Percentiles rank a stretch among this genome's conserved stretches.
phyloP scores from a whole-genome alignment of 1,140 invertebrate genomes.

The Aradophagus sp. region DNA sequence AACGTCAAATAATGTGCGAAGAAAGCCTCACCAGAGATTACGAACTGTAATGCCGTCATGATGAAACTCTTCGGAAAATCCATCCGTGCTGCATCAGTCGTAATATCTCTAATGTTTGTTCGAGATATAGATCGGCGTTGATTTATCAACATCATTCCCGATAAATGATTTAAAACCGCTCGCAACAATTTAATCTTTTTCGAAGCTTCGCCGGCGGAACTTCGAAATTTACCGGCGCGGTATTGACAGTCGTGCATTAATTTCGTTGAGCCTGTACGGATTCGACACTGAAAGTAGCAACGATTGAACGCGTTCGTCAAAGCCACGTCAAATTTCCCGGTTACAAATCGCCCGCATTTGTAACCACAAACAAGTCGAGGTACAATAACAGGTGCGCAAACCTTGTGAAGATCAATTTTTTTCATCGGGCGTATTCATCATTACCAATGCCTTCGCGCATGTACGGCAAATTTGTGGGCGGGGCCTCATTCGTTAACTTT shows the following conservation, averaged over 20 bases:
- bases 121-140: neutral
- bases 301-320: conserved; percentile 20
- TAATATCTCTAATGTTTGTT: conserved; percentile 1
- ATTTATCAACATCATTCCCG: too few relatives aligned
- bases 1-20: neutral
- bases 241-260: conserved; percentile 7
- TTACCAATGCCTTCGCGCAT: conserved; percentile 22
- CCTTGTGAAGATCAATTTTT: conserved; percentile 24
- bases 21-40: neutral
- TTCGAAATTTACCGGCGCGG: neutral
- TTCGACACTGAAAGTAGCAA: conserved; percentile 3
- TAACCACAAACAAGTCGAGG: conserved; percentile 36
- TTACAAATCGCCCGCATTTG: conserved; percentile 39
- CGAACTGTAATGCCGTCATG: conserved; percentile 5
- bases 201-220: too few relatives aligned
- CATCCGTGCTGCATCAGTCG: neutral
- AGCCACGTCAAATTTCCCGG: conserved; percentile 9
- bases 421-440: conserved; percentile 22
- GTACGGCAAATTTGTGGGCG: conserved; percentile 35
- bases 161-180: too few relatives aligned
- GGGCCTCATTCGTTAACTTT: conserved; percentile 20
- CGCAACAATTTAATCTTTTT: too few relatives aligned
- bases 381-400: conserved; percentile 50
- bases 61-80: conserved; percentile 12
- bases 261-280: neutral